Percentiles rank a stretch among this genome's conserved stretches.
phyloP scores from a whole-genome alignment of 2,113 vertebrate species.

The Puma concolor region DNA sequence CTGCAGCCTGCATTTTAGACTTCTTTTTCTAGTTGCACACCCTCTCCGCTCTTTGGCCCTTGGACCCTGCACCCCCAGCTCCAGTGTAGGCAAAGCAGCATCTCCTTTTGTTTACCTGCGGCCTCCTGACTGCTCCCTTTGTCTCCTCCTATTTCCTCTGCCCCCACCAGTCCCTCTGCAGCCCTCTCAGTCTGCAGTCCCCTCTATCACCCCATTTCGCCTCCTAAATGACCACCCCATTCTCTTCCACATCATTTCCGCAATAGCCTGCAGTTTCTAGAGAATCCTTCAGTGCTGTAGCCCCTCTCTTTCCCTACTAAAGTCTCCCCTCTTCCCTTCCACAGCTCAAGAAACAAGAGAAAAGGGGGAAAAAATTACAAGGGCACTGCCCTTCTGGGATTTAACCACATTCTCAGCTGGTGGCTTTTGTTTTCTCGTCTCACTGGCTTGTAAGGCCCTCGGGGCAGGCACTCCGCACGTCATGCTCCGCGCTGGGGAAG shows the following conservation, averaged over 20 bases:
- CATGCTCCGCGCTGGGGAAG: not conserved
- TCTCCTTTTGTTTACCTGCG: not conserved
- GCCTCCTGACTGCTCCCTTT: not conserved
- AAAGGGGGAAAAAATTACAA: not conserved
- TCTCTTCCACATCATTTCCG: not conserved
- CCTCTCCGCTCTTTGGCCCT: not conserved
- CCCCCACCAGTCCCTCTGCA: not conserved
- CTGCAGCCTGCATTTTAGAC: not conserved
- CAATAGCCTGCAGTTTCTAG: not conserved
- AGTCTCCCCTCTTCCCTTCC: not conserved
- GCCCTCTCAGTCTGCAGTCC: not conserved
- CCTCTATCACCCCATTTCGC: not conserved
- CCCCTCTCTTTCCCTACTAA: not conserved
- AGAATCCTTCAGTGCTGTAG: not conserved
- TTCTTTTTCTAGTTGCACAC: not conserved
- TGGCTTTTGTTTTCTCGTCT: constrained; percentile 77
- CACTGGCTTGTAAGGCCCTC: constrained; percentile 74
- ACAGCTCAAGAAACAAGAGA: constrained; percentile 34
- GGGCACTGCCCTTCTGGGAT: constrained; percentile 72
- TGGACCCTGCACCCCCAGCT: not conserved
- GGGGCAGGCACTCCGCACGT: constrained; percentile 45
- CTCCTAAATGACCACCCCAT: not conserved
- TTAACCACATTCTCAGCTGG: constrained; percentile 76
- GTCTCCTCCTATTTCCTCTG: not conserved
- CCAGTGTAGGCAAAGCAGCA: not conserved